Base-by-base conservation (phyloP, 2,888 invertebrate species). In the Dermolepida albohirtum region DNA sequence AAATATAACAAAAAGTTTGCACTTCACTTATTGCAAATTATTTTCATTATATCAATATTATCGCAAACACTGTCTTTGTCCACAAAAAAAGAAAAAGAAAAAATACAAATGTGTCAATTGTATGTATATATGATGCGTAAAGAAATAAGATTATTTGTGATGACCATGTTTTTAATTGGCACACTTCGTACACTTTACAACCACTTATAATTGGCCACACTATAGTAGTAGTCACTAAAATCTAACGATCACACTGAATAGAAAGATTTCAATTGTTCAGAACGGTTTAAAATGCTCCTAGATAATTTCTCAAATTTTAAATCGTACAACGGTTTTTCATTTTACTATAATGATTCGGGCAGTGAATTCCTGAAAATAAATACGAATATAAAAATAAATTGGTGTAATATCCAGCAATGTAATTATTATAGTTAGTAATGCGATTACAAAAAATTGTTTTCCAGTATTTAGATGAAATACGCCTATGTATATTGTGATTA, bases 231-330 rank as follows among this genome's bases (percentile, higher is more conserved):
- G 73, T 76, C 73, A 74, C 77, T 76, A 78, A 76, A 74, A 73
- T 72, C 78, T 79, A 78, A 77, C 77, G 74, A 79, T 80, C 79
- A 80, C 79, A 80, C 78, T 74, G 76, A 78, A 73, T 65, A 73
- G 71, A 71, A 73, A 71, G 70, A 71, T 72, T 68, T 59, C 66
- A 62, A 69, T 74, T 72, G 72, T 74, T 74, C 71, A 67, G 69
- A 73, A 76, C 62, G 63, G 69, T 69, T 69, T 69, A 68, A 74
- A 74, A 73, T 73, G 70, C 71, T 69, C 67, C 63, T 68, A 50
- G 59, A 70, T 71, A 70, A 16, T 57, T 59, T 68, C 72, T 72
- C 73, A 76, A 73, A 65, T 67, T 51, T 43, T 39, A 22, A 43
- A 66, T 52, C 59, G 50, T 43, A 55, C 62, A 44, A 54, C 49